A percentile compares a stretch with the other conserved stretches of the same genome.
These are phyloP conservation scores for Colossoma macropomum DNA, from an alignment of 2,113 vertebrate species.

Conservation along the genomic window DNA sequence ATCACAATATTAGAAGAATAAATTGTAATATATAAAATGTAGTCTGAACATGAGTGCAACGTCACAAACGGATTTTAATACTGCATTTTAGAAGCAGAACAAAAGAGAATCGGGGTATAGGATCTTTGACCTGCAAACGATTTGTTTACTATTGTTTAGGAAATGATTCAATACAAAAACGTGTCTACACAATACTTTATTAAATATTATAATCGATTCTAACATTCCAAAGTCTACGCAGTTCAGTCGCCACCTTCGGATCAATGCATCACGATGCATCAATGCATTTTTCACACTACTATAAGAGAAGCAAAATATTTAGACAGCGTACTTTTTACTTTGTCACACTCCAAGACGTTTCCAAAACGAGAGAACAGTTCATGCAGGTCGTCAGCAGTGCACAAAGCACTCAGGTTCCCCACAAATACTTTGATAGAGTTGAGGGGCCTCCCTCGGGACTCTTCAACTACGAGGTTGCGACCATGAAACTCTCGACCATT, in stretches of 20 bases:
- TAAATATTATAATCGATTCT: neutral
- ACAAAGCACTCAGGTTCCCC: conserved; percentile 90
- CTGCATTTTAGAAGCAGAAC: neutral
- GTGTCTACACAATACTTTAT: too few relatives aligned
- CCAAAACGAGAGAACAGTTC: conserved; percentile 91
- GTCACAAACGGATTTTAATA: neutral
- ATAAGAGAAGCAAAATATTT: neutral
- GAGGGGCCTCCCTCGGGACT: conserved; percentile 88
- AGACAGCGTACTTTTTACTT: conserved; percentile 88
- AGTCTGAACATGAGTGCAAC: neutral
- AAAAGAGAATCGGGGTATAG: neutral
- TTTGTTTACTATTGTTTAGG: neutral
- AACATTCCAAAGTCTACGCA: neutral
- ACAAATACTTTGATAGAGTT: conserved; percentile 97
- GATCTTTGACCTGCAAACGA: neutral
- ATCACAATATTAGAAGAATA: neutral
- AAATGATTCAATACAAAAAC: neutral
- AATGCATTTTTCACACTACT: neutral
- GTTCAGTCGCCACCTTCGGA: neutral
- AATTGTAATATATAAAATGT: neutral
- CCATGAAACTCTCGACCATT: conserved; percentile 91
- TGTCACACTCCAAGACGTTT: conserved; percentile 94
- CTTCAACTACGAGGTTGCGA: conserved; percentile 89
- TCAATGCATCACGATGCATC: neutral
- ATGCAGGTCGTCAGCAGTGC: conserved; percentile 88